Conservation (phyloP, 2,888 invertebrate genomes). For the Choreutis nemorana region DNA sequence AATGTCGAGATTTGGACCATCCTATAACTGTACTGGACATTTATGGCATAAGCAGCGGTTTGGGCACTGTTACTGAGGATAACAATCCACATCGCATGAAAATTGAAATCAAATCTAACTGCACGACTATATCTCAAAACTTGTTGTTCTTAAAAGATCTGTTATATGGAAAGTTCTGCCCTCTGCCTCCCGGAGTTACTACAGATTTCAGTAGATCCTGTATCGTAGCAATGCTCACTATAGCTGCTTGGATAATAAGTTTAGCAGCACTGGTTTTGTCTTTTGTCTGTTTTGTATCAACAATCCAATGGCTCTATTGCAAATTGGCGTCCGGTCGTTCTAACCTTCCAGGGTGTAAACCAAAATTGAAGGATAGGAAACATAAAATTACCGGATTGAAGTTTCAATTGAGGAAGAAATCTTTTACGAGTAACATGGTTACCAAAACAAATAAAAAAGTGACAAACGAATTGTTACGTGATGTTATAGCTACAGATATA, state of each 20-base stretch:
- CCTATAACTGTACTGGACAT: constrained; percentile 30
- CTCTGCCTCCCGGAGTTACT: constrained; percentile 15
- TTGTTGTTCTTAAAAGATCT: constrained; percentile 31
- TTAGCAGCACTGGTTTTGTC: constrained; percentile 22
- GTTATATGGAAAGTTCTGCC: constrained; percentile 29
- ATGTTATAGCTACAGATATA: constrained; percentile 34
- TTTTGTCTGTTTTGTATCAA: constrained; percentile 21
- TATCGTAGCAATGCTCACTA: constrained; percentile 23
- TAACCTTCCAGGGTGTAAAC: constrained; percentile 13
- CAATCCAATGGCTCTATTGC: constrained; percentile 16
- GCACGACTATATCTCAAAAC: constrained; percentile 44
- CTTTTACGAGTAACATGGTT: constrained; percentile 3
- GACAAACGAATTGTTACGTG: constrained; percentile 29
- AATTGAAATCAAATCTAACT: constrained; percentile 28
- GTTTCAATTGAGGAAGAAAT: constrained; percentile 8
- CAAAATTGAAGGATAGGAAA: constrained; percentile 4
- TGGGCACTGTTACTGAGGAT: constrained; percentile 21
- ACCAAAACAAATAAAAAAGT: constrained; percentile 19
- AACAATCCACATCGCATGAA: constrained; percentile 15
- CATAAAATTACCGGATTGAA: constrained; percentile 10
- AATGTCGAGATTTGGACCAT: constrained; percentile 32
- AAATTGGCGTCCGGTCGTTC: constrained; percentile 20
- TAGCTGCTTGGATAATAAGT: constrained; percentile 22
- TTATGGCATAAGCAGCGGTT: constrained; percentile 31
- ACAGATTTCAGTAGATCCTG: constrained; percentile 22